Evolutionary conservation across 2,888 invertebrate species (phyloP).

Genomic region (Dicroscelio sp.): DNA sequence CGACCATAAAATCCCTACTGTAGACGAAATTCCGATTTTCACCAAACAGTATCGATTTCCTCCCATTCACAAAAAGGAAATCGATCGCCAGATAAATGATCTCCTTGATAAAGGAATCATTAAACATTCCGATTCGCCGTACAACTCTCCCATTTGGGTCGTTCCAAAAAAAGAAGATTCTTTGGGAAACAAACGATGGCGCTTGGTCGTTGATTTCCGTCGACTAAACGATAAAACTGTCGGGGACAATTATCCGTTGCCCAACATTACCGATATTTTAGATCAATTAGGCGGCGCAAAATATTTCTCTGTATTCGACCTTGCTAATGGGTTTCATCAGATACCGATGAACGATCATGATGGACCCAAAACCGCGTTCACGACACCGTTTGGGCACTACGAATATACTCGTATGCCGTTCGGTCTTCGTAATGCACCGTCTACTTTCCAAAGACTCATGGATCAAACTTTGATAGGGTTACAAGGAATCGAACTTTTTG

Average conservation of each 20-base stretch:
- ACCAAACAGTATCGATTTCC: slow-evolving; percentile 47
- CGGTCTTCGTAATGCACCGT: slow-evolving; percentile 5
- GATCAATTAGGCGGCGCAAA: slow-evolving; percentile 27
- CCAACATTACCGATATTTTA: slow-evolving; percentile 10
- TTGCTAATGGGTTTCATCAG: slow-evolving; percentile 18
- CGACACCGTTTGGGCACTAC: slow-evolving; percentile 18
- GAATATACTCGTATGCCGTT: neutral
- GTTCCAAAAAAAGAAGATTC: slow-evolving; percentile 19
- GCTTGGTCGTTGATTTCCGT: neutral
- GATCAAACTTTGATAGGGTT: neutral
- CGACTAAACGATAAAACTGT: slow-evolving; percentile 1
- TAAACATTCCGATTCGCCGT: neutral
- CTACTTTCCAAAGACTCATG: slow-evolving; percentile 6
- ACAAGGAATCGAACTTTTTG: slow-evolving; percentile 7
- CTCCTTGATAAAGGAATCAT: neutral
- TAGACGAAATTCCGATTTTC: neutral
- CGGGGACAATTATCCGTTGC: slow-evolving; percentile 13
- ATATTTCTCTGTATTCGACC: slow-evolving; percentile 22
- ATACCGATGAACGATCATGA: neutral
- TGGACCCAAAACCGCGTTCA: neutral
- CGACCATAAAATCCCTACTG: neutral
- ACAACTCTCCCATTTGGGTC: slow-evolving; percentile 2
- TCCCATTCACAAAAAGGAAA: slow-evolving; percentile 34
- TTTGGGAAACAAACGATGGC: slow-evolving; percentile 65
- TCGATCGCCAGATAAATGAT: slow-evolving; percentile 6